These are phyloP conservation scores for Sternarchorhynchus goeldii DNA, from an alignment of 2,797 vertebrate genomes.

Conservation along the genomic window DNA sequence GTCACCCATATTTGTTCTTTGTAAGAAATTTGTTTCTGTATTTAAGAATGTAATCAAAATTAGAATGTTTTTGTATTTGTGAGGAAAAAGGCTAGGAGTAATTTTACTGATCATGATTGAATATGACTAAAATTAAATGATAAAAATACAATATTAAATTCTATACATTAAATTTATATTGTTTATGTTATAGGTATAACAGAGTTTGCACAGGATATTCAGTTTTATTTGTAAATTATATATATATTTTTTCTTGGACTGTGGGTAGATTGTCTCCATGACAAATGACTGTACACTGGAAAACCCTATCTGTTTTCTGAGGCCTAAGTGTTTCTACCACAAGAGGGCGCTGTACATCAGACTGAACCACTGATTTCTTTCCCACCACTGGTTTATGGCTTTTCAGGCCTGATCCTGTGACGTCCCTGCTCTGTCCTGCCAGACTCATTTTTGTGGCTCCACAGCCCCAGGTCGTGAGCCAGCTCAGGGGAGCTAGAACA, in stretches of 20 bases:
- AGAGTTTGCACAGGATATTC: too few species aligned
- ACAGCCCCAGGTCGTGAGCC: too few species aligned
- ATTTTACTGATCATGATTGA: background rate
- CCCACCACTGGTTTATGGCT: background rate
- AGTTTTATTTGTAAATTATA: too few species aligned
- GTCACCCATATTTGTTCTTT: constrained; percentile 16
- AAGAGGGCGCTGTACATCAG: constrained; percentile 3
- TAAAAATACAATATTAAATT: too few species aligned
- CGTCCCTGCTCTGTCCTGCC: too few species aligned
- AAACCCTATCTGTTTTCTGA: background rate
- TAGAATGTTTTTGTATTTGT: constrained; percentile 63
- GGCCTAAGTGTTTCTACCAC: constrained; percentile 18
- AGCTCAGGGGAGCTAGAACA: too few species aligned
- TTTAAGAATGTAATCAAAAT: constrained; percentile 27
- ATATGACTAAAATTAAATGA: background rate
- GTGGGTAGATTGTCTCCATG: too few species aligned
- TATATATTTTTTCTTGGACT: too few species aligned
- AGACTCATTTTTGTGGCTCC: too few species aligned
- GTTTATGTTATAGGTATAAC: too few species aligned
- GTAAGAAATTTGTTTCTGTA: constrained; percentile 10
- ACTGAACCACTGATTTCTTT: background rate
- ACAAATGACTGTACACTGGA: background rate
- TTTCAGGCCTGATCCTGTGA: too few species aligned
- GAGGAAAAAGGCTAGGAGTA: constrained; percentile 1
- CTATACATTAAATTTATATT: background rate